phyloP scores from a whole-genome alignment of 2,797 vertebrate genomes.

The Euphonia xanthogaster region DNA sequence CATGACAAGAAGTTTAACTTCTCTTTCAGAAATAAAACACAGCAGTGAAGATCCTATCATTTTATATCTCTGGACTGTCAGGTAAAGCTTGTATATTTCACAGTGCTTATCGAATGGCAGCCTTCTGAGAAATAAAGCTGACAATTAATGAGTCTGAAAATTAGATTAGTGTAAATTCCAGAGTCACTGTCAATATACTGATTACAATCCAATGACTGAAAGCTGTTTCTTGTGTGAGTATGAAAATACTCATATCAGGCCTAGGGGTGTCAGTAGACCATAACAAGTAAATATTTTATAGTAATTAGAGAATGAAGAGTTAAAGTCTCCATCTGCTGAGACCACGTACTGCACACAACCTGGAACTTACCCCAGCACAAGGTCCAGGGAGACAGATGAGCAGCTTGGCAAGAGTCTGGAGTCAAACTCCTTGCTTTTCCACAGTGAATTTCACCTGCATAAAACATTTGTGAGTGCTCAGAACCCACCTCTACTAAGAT shows the following conservation, averaged over 20 bases:
- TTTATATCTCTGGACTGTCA: not conserved
- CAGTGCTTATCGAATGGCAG: not conserved
- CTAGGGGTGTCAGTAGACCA: rapidly evolving
- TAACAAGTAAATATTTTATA: not conserved
- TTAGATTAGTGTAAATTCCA: not conserved
- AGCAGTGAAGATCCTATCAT: not conserved
- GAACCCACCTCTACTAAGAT: not conserved
- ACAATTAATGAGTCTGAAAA: not conserved
- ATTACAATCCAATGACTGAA: not conserved
- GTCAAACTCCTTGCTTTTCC: not conserved
- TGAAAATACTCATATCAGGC: not conserved
- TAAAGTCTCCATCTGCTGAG: not conserved
- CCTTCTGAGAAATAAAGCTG: not conserved
- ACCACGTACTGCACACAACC: not conserved
- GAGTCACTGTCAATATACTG: not conserved
- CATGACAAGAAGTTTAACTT: not conserved
- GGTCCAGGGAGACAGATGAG: not conserved
- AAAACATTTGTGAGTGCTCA: not conserved
- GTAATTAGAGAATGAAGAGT: not conserved
- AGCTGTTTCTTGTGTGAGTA: not conserved
- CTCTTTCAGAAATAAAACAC: not conserved
- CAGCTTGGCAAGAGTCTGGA: not conserved
- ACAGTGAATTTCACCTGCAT: not conserved
- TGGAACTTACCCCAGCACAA: not conserved
- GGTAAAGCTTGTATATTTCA: not conserved